A percentile compares a stretch with the other conserved stretches of the same genome.
These are phyloP conservation scores for Psittacula cyanocephala DNA, from an alignment of 2,113 vertebrate genomes.

Conservation along the genomic window DNA sequence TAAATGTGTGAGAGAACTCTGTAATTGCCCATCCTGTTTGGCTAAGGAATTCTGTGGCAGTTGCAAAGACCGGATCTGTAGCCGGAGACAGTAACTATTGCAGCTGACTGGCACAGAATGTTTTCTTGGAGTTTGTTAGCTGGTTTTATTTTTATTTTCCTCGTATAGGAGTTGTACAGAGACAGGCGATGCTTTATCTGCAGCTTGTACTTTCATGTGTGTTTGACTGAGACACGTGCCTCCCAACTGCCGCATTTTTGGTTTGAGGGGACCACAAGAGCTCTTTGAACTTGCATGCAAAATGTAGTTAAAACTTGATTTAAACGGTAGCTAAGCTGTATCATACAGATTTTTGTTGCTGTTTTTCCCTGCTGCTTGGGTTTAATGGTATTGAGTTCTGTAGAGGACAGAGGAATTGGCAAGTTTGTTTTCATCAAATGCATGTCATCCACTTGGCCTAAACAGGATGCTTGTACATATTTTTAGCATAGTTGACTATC, in stretches of 20 bases:
- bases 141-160: background rate
- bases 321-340: background rate
- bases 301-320: background rate
- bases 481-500: background rate
- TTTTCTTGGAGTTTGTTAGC: background rate
- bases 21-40: background rate
- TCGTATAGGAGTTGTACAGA: background rate
- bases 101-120: background rate
- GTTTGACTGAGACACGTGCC: background rate
- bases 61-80: background rate
- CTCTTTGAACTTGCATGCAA: background rate
- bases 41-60: background rate
- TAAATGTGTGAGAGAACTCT: background rate
- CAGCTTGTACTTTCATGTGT: rapidly evolving
- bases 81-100: background rate
- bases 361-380: background rate
- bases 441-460: background rate
- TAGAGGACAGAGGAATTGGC: background rate
- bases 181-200: background rate
- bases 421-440: background rate
- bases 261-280: background rate
- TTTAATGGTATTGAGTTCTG: background rate
- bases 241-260: background rate
- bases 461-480: background rate
- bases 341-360: background rate